A percentile compares a stretch with the other conserved stretches of the same genome.
These are phyloP conservation scores for Brienomyrus brachyistius DNA, from an alignment of 2,113 vertebrate species.

Conservation along the genomic window DNA sequence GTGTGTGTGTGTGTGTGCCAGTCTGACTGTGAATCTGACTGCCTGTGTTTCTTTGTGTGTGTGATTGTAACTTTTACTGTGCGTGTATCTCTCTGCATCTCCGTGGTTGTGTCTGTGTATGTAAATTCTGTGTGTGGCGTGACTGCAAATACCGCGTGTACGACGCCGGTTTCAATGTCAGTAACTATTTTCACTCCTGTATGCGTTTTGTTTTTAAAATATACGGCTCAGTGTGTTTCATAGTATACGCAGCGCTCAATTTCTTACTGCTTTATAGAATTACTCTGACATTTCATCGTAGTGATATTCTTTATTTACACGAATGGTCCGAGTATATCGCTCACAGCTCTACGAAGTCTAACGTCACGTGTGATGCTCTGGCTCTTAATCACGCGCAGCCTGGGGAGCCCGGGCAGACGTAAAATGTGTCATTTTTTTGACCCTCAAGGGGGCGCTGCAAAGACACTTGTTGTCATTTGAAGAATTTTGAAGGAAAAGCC, in stretches of 20 bases:
- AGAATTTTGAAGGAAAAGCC: neutral
- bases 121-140: neutral
- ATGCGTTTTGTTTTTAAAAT: neutral
- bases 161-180: neutral
- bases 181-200: neutral
- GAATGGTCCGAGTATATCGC: neutral
- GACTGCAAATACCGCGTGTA: neutral
- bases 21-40: neutral
- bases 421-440: neutral
- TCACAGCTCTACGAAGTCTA: neutral
- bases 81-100: neutral
- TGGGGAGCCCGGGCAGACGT: neutral
- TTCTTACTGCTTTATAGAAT: neutral
- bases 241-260: neutral
- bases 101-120: neutral
- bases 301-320: neutral
- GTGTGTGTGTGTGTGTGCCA: neutral
- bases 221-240: neutral
- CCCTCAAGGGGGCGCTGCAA: conserved; percentile 7
- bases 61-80: neutral
- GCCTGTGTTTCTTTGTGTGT: neutral
- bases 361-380: neutral
- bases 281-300: neutral
- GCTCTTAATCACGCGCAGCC: neutral
- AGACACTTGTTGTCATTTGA: conserved; percentile 6